phyloP scores from a whole-genome alignment of 2,888 invertebrate genomes.

The Drosophila monieri region DNA sequence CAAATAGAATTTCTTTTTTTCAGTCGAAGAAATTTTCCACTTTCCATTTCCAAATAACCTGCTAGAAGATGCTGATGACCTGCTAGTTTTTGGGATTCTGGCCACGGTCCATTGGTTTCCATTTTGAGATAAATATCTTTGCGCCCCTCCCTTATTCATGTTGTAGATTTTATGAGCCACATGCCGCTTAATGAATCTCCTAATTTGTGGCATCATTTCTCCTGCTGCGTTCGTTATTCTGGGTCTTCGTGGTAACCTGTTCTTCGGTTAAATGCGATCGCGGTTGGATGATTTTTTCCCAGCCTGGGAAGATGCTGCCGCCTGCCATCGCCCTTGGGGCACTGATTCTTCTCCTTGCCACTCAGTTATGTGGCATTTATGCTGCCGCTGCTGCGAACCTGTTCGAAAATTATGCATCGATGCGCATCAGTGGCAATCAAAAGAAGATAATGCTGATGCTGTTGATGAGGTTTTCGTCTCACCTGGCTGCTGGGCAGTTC shows the following conservation, averaged over 20 bases:
- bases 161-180: background rate
- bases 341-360: constrained; percentile 8
- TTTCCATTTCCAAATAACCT: background rate
- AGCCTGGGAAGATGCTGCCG: constrained; percentile 14
- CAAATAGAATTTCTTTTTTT: background rate
- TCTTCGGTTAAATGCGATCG: constrained; percentile 41
- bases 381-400: constrained; percentile 43
- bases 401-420: constrained; percentile 58
- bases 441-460: constrained; percentile 34
- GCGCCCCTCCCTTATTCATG: too few relatives aligned
- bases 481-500: background rate
- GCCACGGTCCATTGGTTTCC: constrained; percentile 25
- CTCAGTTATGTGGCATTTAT: background rate
- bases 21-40: background rate
- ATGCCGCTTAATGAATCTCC: background rate
- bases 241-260: constrained; percentile 22
- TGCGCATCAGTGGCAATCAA: constrained; percentile 42
- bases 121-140: background rate
- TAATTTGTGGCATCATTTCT: constrained; percentile 4
- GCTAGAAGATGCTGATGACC: constrained; percentile 8
- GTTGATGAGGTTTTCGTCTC: constrained; percentile 10
- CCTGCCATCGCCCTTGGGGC: constrained; percentile 1
- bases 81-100: constrained; percentile 5
- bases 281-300: constrained; percentile 41
- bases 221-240: constrained; percentile 17